A percentile compares a stretch with the other conserved stretches of the same genome.
Evolutionary conservation across 2,888 invertebrate species (phyloP).

Genomic region (Noctua pronuba): DNA sequence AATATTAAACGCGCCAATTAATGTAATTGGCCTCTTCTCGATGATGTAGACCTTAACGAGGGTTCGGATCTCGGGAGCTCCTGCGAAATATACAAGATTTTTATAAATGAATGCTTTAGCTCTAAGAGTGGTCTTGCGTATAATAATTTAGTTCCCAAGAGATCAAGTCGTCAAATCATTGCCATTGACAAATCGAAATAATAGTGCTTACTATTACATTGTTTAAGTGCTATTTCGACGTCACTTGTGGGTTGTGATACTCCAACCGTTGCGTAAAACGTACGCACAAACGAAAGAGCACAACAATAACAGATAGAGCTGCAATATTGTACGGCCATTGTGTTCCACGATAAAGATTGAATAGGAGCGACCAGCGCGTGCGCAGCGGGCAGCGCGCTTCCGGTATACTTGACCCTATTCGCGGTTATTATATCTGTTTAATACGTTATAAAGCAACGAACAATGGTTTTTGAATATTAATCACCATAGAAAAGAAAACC

Average conservation of each 20-base stretch:
- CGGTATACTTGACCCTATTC: constrained; percentile 89
- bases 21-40: constrained; percentile 54
- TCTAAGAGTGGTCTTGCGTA: neutral
- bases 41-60: constrained; percentile 30
- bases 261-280: constrained; percentile 60
- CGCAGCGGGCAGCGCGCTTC: constrained; percentile 81
- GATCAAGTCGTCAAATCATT: neutral
- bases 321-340: constrained; percentile 73
- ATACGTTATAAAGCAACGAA: constrained; percentile 64
- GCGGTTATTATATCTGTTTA: constrained; percentile 76
- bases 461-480: constrained; percentile 66
- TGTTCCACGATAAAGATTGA: constrained; percentile 81
- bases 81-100: neutral
- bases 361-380: constrained; percentile 80
- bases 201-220: constrained; percentile 39
- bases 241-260: constrained; percentile 53
- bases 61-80: neutral
- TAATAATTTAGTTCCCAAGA: neutral
- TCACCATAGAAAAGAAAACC: constrained; percentile 57
- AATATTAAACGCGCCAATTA: constrained; percentile 54
- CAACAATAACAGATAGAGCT: constrained; percentile 68
- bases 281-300: constrained; percentile 63
- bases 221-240: constrained; percentile 27
- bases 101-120: neutral
- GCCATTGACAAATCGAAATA: constrained; percentile 46